phyloP scores from a whole-genome alignment of 2,888 invertebrate genomes.

The Ditula angustiorana region DNA sequence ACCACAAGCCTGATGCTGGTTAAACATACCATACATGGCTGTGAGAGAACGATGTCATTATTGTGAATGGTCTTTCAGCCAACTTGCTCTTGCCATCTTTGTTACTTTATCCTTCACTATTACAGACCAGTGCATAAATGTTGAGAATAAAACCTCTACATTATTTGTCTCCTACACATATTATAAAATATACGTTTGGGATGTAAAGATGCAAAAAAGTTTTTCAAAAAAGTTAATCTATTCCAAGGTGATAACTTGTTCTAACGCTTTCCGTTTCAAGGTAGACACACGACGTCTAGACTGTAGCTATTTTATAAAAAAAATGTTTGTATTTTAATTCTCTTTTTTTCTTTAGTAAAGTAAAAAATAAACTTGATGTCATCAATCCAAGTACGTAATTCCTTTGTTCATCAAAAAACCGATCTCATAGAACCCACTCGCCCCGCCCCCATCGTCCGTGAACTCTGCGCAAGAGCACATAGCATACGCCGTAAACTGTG shows the following conservation, averaged over 20 bases:
- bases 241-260: too few species aligned
- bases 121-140: neutral
- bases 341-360: too few species aligned
- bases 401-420: neutral
- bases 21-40: constrained; percentile 31
- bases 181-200: neutral
- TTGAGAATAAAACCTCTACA: constrained; percentile 11
- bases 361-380: too few species aligned
- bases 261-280: too few species aligned
- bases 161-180: neutral
- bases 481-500: constrained; percentile 77
- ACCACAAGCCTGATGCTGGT: neutral
- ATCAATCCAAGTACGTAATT: too few species aligned
- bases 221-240: neutral
- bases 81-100: constrained; percentile 23
- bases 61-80: constrained; percentile 21
- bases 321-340: too few species aligned
- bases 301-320: too few species aligned
- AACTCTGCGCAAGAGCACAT: constrained; percentile 66
- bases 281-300: too few species aligned
- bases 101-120: constrained; percentile 6
- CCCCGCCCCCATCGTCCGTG: constrained; percentile 56
- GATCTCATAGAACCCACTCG: neutral
- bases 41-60: constrained; percentile 13
- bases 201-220: neutral